Conservation (phyloP, 1,140 invertebrate genomes). For the Penaeus indicus region DNA sequence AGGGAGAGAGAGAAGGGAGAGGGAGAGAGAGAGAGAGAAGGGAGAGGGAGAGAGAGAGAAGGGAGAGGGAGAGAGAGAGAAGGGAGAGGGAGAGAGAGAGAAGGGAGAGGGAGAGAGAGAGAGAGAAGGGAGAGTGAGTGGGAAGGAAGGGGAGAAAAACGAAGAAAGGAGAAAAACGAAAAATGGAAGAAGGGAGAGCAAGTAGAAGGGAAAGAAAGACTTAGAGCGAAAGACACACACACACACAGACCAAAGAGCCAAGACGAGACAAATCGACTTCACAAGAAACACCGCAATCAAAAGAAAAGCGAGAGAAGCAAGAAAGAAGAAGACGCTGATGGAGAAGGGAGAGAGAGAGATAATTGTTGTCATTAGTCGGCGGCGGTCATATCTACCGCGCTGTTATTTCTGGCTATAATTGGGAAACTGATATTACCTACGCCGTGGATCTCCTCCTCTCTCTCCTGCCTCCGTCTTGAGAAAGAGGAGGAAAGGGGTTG, state of each 20-base stretch:
- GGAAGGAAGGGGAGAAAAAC: not conserved
- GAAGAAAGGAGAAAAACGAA: no score
- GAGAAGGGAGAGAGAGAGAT: not conserved
- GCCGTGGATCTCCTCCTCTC: not conserved
- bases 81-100: not conserved
- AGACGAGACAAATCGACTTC: no score
- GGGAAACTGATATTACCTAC: conserved; percentile 30
- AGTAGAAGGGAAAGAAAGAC: no score
- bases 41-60: not conserved
- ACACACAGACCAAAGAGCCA: no score
- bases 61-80: not conserved
- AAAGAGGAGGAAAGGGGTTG: not conserved
- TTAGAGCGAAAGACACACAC: no score
- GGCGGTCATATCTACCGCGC: conserved; percentile 11
- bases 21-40: not conserved
- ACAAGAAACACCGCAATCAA: no score
- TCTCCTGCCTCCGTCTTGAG: no score
- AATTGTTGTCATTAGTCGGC: conserved; percentile 39
- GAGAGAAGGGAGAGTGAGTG: not conserved
- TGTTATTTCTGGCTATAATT: conserved; percentile 45
- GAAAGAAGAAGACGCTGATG: not conserved
- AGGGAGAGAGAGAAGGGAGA: not conserved
- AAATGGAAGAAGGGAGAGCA: no score
- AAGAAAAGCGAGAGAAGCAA: not conserved
- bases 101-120: no score